Conservation (phyloP, 2,797 vertebrate genomes). For the Hyperoplus immaculatus region DNA sequence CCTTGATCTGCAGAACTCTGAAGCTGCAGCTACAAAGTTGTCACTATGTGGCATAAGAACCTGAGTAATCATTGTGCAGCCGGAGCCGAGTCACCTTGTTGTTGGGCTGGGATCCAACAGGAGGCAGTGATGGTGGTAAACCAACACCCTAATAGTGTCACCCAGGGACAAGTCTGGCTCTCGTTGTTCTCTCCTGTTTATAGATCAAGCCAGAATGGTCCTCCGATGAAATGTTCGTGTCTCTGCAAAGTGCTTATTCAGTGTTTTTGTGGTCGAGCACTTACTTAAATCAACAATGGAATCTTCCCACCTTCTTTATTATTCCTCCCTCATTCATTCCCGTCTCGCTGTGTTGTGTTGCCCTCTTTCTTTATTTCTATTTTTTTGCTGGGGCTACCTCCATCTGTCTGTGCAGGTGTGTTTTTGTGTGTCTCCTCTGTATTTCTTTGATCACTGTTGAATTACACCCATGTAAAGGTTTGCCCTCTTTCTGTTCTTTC, state of each 20-base stretch:
- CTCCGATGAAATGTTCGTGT: conserved; percentile 36
- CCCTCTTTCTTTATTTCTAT: conserved; percentile 33
- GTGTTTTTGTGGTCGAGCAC: conserved; percentile 56
- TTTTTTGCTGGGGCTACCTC: conserved; percentile 54
- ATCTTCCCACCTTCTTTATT: conserved; percentile 50
- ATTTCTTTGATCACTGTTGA: conserved; percentile 72
- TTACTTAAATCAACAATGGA: conserved; percentile 63
- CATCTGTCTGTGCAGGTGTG: conserved; percentile 75
- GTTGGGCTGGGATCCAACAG: conserved; percentile 68
- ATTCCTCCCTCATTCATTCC: conserved; percentile 51
- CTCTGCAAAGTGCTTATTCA: conserved; percentile 50
- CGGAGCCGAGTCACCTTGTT: conserved; percentile 73
- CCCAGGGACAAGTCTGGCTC: conserved; percentile 50
- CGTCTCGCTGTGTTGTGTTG: conserved; percentile 26
- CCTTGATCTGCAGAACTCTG: conserved; percentile 38
- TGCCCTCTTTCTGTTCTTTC: conserved; percentile 64
- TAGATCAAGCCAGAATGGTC: conserved; percentile 42
- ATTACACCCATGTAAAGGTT: conserved; percentile 59
- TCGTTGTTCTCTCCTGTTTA: conserved; percentile 49
- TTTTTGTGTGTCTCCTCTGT: conserved; percentile 55
- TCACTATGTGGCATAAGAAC: conserved; percentile 42
- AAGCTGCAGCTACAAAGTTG: conserved; percentile 38
- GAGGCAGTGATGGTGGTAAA: conserved; percentile 64
- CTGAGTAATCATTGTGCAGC: conserved; percentile 61
- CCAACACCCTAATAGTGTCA: conserved; percentile 65